phyloP scores from a whole-genome alignment of 2,888 invertebrate species.

The Eristalis arbustorum region DNA sequence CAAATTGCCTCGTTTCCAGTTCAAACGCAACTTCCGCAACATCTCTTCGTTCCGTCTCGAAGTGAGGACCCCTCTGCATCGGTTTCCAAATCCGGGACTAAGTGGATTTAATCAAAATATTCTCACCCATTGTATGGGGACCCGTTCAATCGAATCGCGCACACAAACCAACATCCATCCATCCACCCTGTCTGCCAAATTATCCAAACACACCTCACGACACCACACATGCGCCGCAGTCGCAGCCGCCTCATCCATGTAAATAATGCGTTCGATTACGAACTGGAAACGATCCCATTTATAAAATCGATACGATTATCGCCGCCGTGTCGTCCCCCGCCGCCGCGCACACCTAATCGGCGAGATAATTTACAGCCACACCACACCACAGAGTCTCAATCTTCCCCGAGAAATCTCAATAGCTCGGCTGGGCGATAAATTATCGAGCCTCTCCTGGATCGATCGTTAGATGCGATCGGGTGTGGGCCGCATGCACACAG shows the following conservation, averaged over 20 bases:
- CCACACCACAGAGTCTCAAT: slow-evolving; percentile 17
- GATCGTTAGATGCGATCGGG: slow-evolving; percentile 54
- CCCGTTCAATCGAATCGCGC: slow-evolving; percentile 11
- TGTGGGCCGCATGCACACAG: slow-evolving; percentile 49
- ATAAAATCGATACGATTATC: slow-evolving; percentile 68
- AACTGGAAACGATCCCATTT: slow-evolving; percentile 66
- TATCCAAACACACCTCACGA: slow-evolving; percentile 40
- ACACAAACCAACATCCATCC: slow-evolving; percentile 11
- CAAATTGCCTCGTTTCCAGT: not conserved
- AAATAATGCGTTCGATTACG: slow-evolving; percentile 68
- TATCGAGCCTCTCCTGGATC: slow-evolving; percentile 47
- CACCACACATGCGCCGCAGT: not conserved
- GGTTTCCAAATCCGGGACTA: not conserved
- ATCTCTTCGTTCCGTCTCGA: not conserved
- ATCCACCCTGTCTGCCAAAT: slow-evolving; percentile 8
- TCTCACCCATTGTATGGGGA: not conserved
- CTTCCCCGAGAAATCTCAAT: slow-evolving; percentile 39
- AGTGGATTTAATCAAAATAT: slow-evolving; percentile 6
- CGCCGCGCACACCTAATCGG: slow-evolving; percentile 40
- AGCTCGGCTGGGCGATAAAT: slow-evolving; percentile 49
- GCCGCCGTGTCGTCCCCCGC: slow-evolving; percentile 29
- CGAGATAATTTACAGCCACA: slow-evolving; percentile 54
- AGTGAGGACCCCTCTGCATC: not conserved
- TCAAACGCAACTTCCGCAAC: not conserved
- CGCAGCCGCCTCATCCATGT: not conserved